These are phyloP conservation scores for Caenorhabditis sp. DNA, from an alignment of 2,888 invertebrate species.

Conservation along the genomic window DNA sequence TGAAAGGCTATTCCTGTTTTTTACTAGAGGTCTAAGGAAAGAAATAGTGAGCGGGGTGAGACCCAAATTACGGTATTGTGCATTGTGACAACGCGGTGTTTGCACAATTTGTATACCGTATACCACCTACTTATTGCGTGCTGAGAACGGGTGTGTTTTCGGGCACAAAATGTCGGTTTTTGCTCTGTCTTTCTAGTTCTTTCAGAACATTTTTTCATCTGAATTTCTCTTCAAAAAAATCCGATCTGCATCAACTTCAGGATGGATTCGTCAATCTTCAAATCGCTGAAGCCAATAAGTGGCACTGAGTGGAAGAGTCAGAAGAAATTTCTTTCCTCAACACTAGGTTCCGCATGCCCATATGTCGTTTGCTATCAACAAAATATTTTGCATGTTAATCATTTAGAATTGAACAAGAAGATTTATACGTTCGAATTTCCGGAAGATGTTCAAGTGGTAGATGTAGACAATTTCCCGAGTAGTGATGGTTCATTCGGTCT, in stretches of 20 bases:
- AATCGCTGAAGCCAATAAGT: background rate
- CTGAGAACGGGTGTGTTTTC: too few species aligned
- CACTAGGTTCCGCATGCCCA: background rate
- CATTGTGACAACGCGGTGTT: too few species aligned
- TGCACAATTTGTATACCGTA: too few species aligned
- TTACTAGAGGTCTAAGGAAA: too few species aligned
- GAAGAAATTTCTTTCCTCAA: background rate
- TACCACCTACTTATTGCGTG: too few species aligned
- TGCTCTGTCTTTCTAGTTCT: background rate
- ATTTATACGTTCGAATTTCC: slow-evolving; percentile 24
- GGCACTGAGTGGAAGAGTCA: background rate
- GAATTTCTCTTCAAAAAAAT: background rate
- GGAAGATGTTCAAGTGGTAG: slow-evolving; percentile 11
- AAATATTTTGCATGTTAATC: background rate
- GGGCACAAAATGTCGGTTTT: too few species aligned
- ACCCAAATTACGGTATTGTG: too few species aligned
- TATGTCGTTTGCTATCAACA: background rate
- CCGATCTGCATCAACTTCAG: background rate
- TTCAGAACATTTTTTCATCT: background rate
- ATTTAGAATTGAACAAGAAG: slow-evolving; percentile 6
- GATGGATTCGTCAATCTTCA: background rate
- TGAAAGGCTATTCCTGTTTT: too few species aligned
- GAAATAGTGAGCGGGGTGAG: too few species aligned
- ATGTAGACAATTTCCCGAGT: slow-evolving; percentile 35
- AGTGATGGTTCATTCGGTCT: slow-evolving; percentile 24